A percentile compares a stretch with the other conserved stretches of the same genome.
These are phyloP conservation scores for Melanerpes aurifrons DNA, from an alignment of 2,113 vertebrate species.

Conservation along the genomic window DNA sequence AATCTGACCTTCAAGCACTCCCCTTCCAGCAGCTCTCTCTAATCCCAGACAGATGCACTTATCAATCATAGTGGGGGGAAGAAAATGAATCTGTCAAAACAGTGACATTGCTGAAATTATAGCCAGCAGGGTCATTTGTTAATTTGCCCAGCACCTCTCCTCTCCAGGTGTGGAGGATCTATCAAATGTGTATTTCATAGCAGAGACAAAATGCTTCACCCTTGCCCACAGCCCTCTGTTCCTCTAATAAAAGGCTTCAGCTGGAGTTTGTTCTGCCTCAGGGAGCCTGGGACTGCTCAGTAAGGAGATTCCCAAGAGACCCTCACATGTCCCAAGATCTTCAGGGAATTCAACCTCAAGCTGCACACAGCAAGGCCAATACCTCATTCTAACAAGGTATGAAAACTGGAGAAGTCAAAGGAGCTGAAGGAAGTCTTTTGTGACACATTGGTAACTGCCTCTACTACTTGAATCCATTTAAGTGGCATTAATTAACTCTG, in stretches of 20 bases:
- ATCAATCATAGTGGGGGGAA: constrained; percentile 31
- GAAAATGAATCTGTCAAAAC: constrained; percentile 47
- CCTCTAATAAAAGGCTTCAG: background rate
- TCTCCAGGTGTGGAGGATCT: background rate
- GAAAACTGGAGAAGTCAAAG: background rate
- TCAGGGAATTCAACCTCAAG: background rate
- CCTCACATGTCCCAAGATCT: accelerated
- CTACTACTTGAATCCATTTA: background rate
- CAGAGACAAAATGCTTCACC: background rate
- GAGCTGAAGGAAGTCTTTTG: background rate
- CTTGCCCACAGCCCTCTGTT: accelerated
- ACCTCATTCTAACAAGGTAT: background rate
- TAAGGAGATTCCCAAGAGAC: background rate
- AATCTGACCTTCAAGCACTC: constrained; percentile 64
- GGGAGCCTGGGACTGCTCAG: background rate
- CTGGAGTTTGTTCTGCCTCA: background rate
- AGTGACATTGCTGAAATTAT: background rate
- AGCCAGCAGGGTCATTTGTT: background rate
- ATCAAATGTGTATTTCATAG: background rate
- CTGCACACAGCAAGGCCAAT: background rate
- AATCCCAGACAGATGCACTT: constrained; percentile 53
- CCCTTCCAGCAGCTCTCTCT: constrained; percentile 49
- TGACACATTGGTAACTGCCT: background rate
- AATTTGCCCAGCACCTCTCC: background rate
- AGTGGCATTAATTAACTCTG: background rate